Evolutionary conservation across 2,113 vertebrate genomes (phyloP).

Genomic region (Notechis scutatus): DNA sequence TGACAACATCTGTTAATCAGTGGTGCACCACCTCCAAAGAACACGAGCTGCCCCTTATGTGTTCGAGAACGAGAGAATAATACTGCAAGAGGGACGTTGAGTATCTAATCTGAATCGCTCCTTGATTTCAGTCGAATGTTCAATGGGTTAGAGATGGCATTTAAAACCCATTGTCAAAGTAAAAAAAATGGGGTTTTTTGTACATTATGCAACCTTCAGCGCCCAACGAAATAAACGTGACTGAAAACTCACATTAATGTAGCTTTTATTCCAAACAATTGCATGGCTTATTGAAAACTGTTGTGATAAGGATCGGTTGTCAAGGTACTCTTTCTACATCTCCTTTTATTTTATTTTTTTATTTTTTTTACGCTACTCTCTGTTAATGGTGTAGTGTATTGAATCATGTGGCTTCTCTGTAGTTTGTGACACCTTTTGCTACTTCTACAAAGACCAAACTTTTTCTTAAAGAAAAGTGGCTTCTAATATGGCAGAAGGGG

Average conservation of each 20-base stretch:
- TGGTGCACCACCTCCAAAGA: background rate
- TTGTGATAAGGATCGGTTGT: conserved; percentile 19
- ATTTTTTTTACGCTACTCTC: background rate
- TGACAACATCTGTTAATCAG: background rate
- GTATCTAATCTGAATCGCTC: background rate
- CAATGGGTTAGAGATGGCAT: background rate
- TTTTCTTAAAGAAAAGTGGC: background rate
- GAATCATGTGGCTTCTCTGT: background rate
- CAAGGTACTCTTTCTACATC: background rate
- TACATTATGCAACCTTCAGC: background rate
- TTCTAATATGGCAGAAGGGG: background rate
- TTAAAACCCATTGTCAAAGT: background rate
- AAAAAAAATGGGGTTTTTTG: background rate
- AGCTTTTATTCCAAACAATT: conserved; percentile 9
- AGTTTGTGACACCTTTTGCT: background rate
- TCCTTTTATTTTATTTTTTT: background rate
- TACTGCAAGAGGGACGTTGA: background rate
- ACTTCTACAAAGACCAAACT: background rate
- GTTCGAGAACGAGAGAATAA: background rate
- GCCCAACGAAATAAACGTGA: background rate
- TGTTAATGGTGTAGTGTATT: background rate
- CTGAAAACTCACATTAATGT: background rate
- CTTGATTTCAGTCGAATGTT: background rate
- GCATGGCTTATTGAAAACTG: background rate
- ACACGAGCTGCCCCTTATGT: background rate